A percentile compares a stretch with the other conserved stretches of the same genome.
Conservation (phyloP, 2,888 invertebrate species). For the Ceratothoa steindachneri region DNA sequence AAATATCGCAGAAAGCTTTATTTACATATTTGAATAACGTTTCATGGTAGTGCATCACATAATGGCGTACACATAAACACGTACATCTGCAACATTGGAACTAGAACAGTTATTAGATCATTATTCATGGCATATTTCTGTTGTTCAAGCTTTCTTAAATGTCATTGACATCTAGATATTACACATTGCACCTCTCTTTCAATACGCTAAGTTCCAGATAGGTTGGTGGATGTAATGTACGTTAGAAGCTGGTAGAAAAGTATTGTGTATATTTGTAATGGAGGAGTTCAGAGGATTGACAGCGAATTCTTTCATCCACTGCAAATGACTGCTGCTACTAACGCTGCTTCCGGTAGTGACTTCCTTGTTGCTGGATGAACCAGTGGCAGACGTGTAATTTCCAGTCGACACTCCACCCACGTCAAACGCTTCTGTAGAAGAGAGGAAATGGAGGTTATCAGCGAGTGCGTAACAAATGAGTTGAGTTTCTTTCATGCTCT, state of each 20-base stretch:
- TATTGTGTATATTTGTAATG: not conserved
- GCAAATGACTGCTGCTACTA: not conserved
- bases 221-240: not conserved
- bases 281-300: not conserved
- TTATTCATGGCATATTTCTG: no score
- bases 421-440: not conserved
- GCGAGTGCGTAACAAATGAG: no score
- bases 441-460: no score
- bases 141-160: no score
- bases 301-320: slow-evolving; percentile 3
- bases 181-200: no score
- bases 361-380: not conserved
- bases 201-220: not conserved
- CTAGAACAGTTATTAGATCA: not conserved
- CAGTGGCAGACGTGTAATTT: not conserved
- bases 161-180: no score
- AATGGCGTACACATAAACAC: no score
- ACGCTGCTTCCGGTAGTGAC: not conserved
- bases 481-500: no score
- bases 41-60: no score
- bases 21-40: no score
- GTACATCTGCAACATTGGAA: no score
- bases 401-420: not conserved
- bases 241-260: not conserved
- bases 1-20: no score